Evolutionary conservation across 2,113 vertebrate genomes (phyloP), one percentile per base, ranked within the genome.

Genomic region (Sardina pilchardus): DNA sequence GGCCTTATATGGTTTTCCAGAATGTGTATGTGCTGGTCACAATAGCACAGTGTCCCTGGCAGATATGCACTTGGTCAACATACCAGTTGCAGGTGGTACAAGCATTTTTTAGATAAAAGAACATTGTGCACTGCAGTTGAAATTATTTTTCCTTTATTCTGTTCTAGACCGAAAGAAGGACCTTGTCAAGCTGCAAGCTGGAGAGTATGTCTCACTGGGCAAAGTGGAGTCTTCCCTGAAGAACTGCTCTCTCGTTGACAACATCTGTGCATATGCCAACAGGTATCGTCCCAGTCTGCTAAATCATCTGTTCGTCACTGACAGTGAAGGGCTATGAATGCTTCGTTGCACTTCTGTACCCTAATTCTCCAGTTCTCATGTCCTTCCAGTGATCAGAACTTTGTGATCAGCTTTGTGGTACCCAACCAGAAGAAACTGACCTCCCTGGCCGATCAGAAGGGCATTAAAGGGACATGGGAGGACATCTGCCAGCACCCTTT

Each of bases 401-500:
- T 99, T 0, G 97, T 99, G 88, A 99, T 99, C 94, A 99, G 98
- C 92, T 98, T 99, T 86, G 97, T 99, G 94, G 98, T 99, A 91
- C 98, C 98, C 19, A 99, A 99, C 89, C 97, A 97, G 91, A 99
- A 97, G 92, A 96, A 87, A 86, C 89, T 99, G 93, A 97, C 90
- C 0, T 93, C 94, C 10, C 75, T 99, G 90, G 98, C 97, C 81
- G 96, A 95, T 88, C 95, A 96, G 94, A 97, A 96, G 7, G 95
- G 96, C 6, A 93, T 99, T 3, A 87, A 88, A 80, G 97, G 96
- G 26, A 91, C 89, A 42, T 99, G 96, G 97, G 96, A 95, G 84
- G 97, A 99, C 84, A 95, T 99, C 91, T 99, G 98, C 92, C 99
- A 96, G 88, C 94, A 99, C 21, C 96, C 97, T 0, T 90, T 93